Evolutionary conservation across 37 sponge, comb jelly and placozoan species (phyloP).

Genomic region (Axinella damicornis): DNA sequence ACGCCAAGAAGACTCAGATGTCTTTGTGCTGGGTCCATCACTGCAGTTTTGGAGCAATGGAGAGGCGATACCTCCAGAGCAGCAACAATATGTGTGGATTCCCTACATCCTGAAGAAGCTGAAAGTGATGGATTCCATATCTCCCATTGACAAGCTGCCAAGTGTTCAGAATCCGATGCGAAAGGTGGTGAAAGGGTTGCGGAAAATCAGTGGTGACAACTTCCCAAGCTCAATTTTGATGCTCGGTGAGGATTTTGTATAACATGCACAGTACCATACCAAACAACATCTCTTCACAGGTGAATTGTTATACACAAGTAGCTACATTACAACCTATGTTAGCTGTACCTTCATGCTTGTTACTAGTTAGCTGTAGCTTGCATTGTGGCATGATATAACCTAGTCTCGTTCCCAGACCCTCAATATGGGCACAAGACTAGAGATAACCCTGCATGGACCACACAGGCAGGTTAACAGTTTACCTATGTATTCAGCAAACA

Average conservation of each 20-base stretch:
- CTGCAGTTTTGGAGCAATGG: conserved; percentile 12
- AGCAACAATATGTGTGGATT: conserved; percentile 31
- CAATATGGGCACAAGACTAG: no score
- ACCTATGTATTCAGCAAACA: no score
- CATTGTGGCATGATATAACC: no score
- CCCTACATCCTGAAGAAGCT: not conserved
- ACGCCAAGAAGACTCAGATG: conserved; percentile 22
- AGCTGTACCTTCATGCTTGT: no score
- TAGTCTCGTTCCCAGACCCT: no score
- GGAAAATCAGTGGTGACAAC: conserved; percentile 25
- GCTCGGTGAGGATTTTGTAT: conserved; percentile 7
- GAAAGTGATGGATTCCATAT: not conserved
- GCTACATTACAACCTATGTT: no score
- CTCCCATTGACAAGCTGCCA: not conserved
- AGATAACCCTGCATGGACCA: no score
- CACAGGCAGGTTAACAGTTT: no score
- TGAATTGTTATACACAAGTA: no score
- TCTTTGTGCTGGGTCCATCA: conserved; percentile 34
- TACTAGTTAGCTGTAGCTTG: no score
- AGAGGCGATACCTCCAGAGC: not conserved
- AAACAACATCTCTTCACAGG: no score
- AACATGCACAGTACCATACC: no score
- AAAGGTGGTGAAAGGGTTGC: not conserved
- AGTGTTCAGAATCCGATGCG: not conserved
- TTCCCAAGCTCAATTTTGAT: conserved; percentile 9